Conservation (phyloP, 2,113 vertebrate genomes). For the Carettochelys insculpta region DNA sequence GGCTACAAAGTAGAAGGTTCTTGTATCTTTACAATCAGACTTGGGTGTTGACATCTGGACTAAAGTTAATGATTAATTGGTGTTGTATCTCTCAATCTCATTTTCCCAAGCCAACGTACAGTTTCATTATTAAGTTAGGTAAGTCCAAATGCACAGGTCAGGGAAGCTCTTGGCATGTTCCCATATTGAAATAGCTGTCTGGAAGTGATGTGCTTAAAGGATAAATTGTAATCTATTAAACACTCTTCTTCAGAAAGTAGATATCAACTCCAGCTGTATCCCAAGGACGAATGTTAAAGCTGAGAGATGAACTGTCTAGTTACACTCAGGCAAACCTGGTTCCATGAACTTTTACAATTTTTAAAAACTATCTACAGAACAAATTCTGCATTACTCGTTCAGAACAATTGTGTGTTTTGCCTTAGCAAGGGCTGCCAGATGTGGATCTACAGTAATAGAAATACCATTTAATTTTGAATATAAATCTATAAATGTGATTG, state of each 20-base stretch:
- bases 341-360: neutral
- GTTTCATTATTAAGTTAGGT: conserved; percentile 47
- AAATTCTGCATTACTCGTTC: neutral
- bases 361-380: neutral
- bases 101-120: neutral
- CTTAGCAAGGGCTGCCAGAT: neutral
- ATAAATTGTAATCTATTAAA: neutral
- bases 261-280: neutral
- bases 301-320: neutral
- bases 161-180: conserved; percentile 7
- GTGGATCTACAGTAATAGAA: neutral
- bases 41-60: neutral
- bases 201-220: neutral
- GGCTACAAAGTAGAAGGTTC: neutral
- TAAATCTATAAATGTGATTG: neutral
- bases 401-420: neutral
- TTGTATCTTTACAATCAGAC: neutral
- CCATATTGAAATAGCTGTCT: neutral
- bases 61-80: conserved; percentile 20
- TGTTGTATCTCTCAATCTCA: conserved; percentile 17
- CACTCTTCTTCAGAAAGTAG: conserved; percentile 8
- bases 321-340: neutral
- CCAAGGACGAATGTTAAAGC: neutral
- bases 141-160: neutral
- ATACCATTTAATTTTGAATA: neutral